Percentiles rank a stretch among this genome's conserved stretches.
Evolutionary conservation across 2,113 vertebrate genomes (phyloP).

Genomic region (Larimichthys crocea): DNA sequence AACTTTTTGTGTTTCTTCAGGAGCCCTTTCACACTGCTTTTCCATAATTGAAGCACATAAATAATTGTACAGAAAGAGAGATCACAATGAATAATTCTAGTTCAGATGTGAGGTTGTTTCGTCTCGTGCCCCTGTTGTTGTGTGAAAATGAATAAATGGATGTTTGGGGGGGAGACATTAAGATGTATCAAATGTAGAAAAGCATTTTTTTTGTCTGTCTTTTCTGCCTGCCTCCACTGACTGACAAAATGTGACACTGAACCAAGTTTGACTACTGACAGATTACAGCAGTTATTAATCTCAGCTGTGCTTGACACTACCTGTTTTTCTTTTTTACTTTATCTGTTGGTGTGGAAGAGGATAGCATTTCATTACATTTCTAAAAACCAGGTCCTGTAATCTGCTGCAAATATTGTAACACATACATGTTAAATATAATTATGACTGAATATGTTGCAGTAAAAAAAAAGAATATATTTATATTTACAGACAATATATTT

Average conservation of each 20-base stretch:
- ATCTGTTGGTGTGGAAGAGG: background rate
- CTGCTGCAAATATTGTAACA: background rate
- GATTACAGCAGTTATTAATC: conserved; percentile 47
- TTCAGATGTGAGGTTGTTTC: conserved; percentile 66
- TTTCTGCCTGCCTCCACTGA: conserved; percentile 26
- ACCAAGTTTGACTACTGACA: conserved; percentile 30
- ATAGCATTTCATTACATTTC: background rate
- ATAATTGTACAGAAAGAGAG: conserved; percentile 75
- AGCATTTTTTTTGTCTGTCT: conserved; percentile 36
- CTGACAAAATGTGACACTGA: conserved; percentile 20
- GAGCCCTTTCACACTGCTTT: conserved; percentile 53
- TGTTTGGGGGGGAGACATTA: conserved; percentile 46
- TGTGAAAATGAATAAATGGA: conserved; percentile 71
- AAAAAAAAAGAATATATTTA: background rate
- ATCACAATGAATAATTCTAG: conserved; percentile 73
- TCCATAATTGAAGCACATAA: conserved; percentile 75
- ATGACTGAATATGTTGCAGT: background rate
- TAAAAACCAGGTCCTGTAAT: background rate
- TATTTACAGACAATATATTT: background rate
- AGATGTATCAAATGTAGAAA: conserved; percentile 40
- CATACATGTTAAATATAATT: background rate
- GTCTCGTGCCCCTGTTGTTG: conserved; percentile 69
- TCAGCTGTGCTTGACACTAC: conserved; percentile 1
- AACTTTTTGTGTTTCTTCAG: conserved; percentile 49
- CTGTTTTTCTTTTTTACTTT: conserved; percentile 17